These are phyloP conservation scores for Steinernema feltiae DNA, from an alignment of 1,140 invertebrate genomes.

Conservation along the genomic window DNA sequence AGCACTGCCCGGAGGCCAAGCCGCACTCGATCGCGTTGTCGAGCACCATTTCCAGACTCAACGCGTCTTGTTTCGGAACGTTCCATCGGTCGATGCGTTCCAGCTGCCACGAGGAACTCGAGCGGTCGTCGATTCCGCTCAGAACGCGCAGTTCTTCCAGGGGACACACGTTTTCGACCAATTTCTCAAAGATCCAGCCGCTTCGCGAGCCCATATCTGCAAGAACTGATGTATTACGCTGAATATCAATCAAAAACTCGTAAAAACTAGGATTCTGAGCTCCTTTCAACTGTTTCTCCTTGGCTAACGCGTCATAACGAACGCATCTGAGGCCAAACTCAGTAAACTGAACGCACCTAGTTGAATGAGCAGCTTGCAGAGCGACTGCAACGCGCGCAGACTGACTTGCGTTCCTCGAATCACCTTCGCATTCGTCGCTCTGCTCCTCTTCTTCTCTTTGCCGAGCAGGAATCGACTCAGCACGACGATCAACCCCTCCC, in stretches of 20 bases:
- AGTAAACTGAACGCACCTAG: background rate
- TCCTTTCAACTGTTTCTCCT: too few relatives aligned
- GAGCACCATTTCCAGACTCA: background rate
- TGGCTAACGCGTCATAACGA: too few relatives aligned
- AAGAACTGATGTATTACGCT: too few relatives aligned
- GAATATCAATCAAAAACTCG: too few relatives aligned
- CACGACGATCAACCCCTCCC: background rate
- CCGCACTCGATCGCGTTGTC: background rate
- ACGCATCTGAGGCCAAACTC: background rate
- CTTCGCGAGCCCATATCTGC: slow-evolving; percentile 4
- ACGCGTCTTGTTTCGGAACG: background rate
- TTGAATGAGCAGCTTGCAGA: background rate
- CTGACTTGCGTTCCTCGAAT: background rate
- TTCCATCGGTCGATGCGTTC: background rate
- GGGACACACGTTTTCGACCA: slow-evolving; percentile 1
- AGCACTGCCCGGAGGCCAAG: background rate
- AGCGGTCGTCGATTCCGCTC: slow-evolving; percentile 9
- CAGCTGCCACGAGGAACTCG: background rate
- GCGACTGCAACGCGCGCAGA: background rate
- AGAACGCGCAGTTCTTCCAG: background rate
- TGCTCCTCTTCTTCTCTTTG: slow-evolving; percentile 6
- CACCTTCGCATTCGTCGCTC: background rate
- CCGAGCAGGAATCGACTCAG: background rate
- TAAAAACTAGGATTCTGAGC: too few relatives aligned
- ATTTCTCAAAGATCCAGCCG: background rate